Evolutionary conservation across 2,888 invertebrate genomes (phyloP).

Genomic region (Catotricha subobsoleta): DNA sequence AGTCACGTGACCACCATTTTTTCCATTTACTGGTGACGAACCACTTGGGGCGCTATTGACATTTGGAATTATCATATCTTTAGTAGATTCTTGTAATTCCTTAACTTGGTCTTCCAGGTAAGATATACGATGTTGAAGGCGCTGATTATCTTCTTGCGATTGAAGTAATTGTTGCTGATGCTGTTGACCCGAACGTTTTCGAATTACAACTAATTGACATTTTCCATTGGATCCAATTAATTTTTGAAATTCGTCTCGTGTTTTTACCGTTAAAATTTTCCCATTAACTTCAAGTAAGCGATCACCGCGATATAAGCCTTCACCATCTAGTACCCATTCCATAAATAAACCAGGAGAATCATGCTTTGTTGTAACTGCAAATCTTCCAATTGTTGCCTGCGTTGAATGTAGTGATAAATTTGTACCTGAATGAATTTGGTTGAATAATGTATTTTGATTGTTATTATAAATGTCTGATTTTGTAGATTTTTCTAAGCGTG

Average conservation of each 20-base stretch:
- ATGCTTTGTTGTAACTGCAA: conserved; percentile 50
- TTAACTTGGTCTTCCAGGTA: conserved; percentile 76
- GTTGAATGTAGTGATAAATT: conserved; percentile 34
- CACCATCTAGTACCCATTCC: conserved; percentile 68
- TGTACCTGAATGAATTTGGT: conserved; percentile 18
- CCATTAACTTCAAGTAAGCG: conserved; percentile 64
- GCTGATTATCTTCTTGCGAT: conserved; percentile 56
- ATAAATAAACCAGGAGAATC: conserved; percentile 49
- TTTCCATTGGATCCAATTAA: conserved; percentile 34
- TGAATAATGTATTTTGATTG: conserved; percentile 38
- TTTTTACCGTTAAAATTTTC: conserved; percentile 47
- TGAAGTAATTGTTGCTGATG: conserved; percentile 27
- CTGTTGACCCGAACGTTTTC: conserved; percentile 21
- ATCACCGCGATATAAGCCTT: conserved; percentile 58
- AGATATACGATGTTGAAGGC: conserved; percentile 72
- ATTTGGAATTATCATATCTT: conserved; percentile 18
- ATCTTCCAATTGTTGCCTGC: conserved; percentile 50
- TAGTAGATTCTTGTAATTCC: conserved; percentile 32
- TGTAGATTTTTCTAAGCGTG: conserved; percentile 54
- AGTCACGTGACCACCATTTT: conserved; percentile 36
- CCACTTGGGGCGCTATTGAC: too few relatives aligned
- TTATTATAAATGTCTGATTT: conserved; percentile 12
- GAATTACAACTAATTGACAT: conserved; percentile 25
- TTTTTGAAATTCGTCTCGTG: conserved; percentile 51
- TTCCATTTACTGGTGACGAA: background rate